Base-by-base conservation (phyloP, 2,888 invertebrate species). In the Drosophila acutilabella region DNA sequence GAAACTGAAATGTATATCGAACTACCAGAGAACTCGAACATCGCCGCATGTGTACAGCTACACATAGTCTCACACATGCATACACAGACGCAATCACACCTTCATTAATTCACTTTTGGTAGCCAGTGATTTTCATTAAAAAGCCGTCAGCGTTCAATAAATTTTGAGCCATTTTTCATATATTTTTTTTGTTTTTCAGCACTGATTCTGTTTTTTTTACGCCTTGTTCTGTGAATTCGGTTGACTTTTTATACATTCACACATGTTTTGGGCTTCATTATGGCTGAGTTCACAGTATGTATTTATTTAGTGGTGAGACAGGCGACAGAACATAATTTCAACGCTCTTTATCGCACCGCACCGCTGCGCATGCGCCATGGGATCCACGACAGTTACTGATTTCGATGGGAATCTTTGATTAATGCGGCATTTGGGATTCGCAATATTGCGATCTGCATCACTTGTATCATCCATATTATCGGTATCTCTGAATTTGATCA, bases 81-180 rank as follows among this genome's bases (percentile, higher is more conserved):
- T 11, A 56, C 18, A 54, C 18, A 53, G 18, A 26, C 26, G 36
- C 30, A 48, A 18, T 36, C 52, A 71, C 74, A 74, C 78, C 81
- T 75, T 83, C 80, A 88, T 86, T 86, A 81, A 81, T 81, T 87
- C 86, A 73, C 67, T 60, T 68, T 86, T 86, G 88, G 83, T 88
- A 81, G 86, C 81, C 80, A 80, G 71, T 80, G 88, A 83, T 87
- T 88, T 87, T 86, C 86, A 87, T 87, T 87, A 87, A 86, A 88
- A 87, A 88, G 83, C 81, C 88, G 86, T 87, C 86, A 87, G 81
- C 86, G 86, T 83, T 83, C 80, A 81, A 88, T 87, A 88, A 83
- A 88, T 88, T 86, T 85, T 80, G 65, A 78, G 74, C 71, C 71
- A 78, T 75, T 85, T 75, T 76, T 74, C 18, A 30, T 40, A 8